Conservation (phyloP, 2,797 vertebrate species). For the Macropus fuliginosus region DNA sequence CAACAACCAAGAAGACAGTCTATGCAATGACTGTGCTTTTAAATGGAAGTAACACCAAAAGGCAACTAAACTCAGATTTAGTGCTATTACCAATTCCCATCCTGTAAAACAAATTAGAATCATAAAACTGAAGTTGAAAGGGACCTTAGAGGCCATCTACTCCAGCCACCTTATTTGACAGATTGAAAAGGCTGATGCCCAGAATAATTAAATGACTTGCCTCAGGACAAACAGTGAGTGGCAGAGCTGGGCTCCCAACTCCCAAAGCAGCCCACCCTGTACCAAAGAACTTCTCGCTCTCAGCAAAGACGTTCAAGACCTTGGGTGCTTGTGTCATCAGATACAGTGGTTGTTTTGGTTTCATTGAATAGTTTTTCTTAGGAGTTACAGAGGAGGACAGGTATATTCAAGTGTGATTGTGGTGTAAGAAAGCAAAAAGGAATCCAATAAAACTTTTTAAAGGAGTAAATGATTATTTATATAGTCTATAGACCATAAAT, state of each 20-base stretch:
- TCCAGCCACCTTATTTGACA: not conserved
- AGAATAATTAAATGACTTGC: not conserved
- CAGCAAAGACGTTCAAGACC: not conserved
- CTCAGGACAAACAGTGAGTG: not conserved
- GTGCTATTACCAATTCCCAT: not conserved
- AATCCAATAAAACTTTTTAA: not conserved
- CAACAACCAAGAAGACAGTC: not conserved
- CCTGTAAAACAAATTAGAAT: not conserved
- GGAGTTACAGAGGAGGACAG: not conserved
- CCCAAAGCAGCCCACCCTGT: not conserved
- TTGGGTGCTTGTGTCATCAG: not conserved
- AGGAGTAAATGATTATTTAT: not conserved
- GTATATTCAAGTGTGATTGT: not conserved
- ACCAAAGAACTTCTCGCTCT: not conserved
- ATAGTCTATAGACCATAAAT: too few species aligned
- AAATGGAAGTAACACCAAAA: not conserved
- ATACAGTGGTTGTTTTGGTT: not conserved
- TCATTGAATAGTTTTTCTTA: not conserved
- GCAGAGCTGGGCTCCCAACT: not conserved
- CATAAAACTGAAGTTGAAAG: not conserved
- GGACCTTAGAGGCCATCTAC: not conserved
- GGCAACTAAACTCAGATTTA: not conserved
- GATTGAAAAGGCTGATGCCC: not conserved
- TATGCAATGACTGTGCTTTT: not conserved
- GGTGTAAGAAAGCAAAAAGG: not conserved